Percentiles rank a stretch among this genome's conserved stretches.
Evolutionary conservation across 2,888 invertebrate species (phyloP).

Genomic region (Sinhomidia bicolor): DNA sequence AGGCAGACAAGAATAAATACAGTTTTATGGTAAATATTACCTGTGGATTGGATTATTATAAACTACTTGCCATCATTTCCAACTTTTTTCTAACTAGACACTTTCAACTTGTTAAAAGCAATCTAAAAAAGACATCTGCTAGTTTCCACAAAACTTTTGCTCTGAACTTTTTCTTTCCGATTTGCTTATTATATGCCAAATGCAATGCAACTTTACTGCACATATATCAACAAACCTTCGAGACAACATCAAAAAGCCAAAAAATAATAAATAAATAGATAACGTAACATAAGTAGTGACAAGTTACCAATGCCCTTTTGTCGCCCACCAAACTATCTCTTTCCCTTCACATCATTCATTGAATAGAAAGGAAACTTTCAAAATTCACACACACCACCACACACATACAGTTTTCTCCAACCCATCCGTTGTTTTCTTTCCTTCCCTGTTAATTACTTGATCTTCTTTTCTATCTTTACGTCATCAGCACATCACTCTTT

Average conservation of each 20-base stretch:
- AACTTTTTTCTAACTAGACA: neutral
- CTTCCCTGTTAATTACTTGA: slow-evolving; percentile 47
- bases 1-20: too few species aligned
- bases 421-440: neutral
- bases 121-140: neutral
- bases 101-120: neutral
- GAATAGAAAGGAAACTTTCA: neutral
- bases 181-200: neutral
- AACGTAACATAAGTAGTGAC: neutral
- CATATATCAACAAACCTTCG: neutral
- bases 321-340: neutral
- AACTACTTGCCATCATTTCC: neutral
- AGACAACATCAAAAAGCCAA: neutral
- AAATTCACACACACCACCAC: slow-evolving; percentile 48
- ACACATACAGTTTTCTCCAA: slow-evolving; percentile 9
- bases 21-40: too few species aligned
- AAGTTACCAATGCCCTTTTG: neutral
- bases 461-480: slow-evolving; percentile 40
- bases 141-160: slow-evolving; percentile 8
- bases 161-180: neutral
- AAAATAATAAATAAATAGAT: neutral
- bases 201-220: neutral
- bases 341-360: neutral
- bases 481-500: slow-evolving; percentile 30
- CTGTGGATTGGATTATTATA: too few species aligned